Percentiles rank a stretch among this genome's conserved stretches.
These are phyloP conservation scores for Petrolisthes manimaculis DNA, from an alignment of 2,888 invertebrate genomes.

Conservation along the genomic window DNA sequence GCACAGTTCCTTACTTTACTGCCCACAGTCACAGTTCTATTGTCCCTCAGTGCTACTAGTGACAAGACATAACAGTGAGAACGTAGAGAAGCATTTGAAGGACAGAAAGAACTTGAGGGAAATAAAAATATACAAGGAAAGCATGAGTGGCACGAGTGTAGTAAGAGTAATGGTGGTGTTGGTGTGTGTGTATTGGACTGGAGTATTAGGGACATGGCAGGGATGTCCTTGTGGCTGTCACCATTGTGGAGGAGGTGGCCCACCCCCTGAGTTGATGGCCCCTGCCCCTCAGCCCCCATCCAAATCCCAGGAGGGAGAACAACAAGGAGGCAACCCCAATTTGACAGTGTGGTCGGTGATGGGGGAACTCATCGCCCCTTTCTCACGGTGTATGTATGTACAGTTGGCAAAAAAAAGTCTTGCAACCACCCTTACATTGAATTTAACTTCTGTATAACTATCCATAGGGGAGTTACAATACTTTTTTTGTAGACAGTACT, in stretches of 20 bases:
- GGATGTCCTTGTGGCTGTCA: slow-evolving; percentile 2
- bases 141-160: neutral
- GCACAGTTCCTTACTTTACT: too few species aligned
- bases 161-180: neutral
- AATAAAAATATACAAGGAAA: neutral
- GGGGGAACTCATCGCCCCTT: slow-evolving; percentile 9
- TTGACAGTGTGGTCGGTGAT: slow-evolving; percentile 14
- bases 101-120: neutral
- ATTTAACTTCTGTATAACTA: too few species aligned
- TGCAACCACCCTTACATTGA: too few species aligned
- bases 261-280: neutral
- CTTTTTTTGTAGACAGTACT: neutral
- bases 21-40: too few species aligned
- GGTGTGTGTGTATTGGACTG: neutral
- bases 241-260: neutral
- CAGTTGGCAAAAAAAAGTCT: too few species aligned
- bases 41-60: too few species aligned
- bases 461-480: neutral
- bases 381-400: slow-evolving; percentile 18
- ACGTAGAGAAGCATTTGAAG: neutral
- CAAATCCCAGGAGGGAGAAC: neutral
- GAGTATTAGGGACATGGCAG: neutral
- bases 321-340: neutral
- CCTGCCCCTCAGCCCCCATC: slow-evolving; percentile 1
- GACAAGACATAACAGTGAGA: neutral